Evolutionary conservation across 2,888 invertebrate species (phyloP), one percentile per base, ranked within the genome.

Genomic region (Drosophila peninsularis): DNA sequence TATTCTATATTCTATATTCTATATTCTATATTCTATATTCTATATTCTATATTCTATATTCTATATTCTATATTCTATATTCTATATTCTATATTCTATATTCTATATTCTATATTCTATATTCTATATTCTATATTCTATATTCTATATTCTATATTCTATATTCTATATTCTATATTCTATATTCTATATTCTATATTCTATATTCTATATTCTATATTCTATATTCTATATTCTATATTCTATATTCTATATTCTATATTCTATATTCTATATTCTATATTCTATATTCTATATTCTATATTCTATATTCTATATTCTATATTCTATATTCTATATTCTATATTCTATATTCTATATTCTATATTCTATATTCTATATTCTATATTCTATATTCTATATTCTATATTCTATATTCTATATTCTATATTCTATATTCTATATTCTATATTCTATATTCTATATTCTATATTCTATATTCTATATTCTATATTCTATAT

Each of bases 41-140:
- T 41, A 41, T 45, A 32, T 17, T 47, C 13, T 47, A 47, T 11
- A 32, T 30, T 47, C 13, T 47, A 30, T 32, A 47, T 47, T 17
- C 7, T 21, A 42, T 42, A 42, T 41, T 41, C 11, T 41, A 42
- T 42, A 21, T 21, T 42, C 7, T 21, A 42, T 21, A 42, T 21
- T 42, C 11, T 11, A 41, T 45, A 32, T 17, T 47, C 13, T 47
- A 47, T 11, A 32, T 30, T 47, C 7, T 47, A 30, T 32, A 32
- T 49, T 17, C 3, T 21, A 42, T 21, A 42, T 41, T 41, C 11
- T 41, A 21, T 42, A 42, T 21, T 42, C 14, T 21, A 42, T 21
- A 21, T 13, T 42, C 11, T 41, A 41, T 45, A 32, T 11, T 47
- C 13, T 47, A 47, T 11, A 32, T 11, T 32, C 6, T 47, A 30